Evolutionary conservation across 2,113 vertebrate species (phyloP), one percentile per base, ranked within the genome.

Genomic region (Gasterosteus nipponicus): DNA sequence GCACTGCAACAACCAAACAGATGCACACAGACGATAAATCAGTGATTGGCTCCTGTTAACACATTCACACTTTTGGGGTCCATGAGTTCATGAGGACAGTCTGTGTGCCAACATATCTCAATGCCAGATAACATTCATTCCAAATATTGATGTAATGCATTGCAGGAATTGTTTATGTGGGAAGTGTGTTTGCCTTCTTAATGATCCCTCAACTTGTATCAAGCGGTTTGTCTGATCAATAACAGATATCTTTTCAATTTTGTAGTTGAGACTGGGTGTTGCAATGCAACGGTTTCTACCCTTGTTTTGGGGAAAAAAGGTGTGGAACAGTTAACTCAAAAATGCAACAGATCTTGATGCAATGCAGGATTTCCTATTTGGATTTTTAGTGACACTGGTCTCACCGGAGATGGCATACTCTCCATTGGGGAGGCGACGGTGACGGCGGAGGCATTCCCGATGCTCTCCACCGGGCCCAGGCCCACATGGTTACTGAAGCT

Each of bases 401-500:
- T 78, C 93, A 99, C 98, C 97, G 94, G 98, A 98, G 89, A 99
- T 95, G 65, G 96, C 93, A 14, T 97, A 96, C 71, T 98, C 97
- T 60, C 98, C 98, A 3, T 94, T 98, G 0, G 97, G 95, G 98
- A 98, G 1, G 97, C 96, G 0, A 99, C 96, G 0, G 97, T 99
- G 83, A 99, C 96, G 16, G 98, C 95, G 0, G 98, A 99, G 0
- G 98, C 97, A 1, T 99, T 99, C 56, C 98, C 98, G 15, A 99
- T 96, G 73, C 96, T 99, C 93, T 99, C 98, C 46, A 99, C 94
- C 0, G 97, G 95, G 0, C 98, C 98, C 26, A 99, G 93, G 1
- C 98, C 97, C 5, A 98, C 96, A 0, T 99, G 98, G 68, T 97
- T 99, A 78, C 98, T 97, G 93, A 99, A 99, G 90, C 98, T 99